Base-by-base conservation (phyloP, 2,797 vertebrate genomes). In the Argyrosomus regius region DNA sequence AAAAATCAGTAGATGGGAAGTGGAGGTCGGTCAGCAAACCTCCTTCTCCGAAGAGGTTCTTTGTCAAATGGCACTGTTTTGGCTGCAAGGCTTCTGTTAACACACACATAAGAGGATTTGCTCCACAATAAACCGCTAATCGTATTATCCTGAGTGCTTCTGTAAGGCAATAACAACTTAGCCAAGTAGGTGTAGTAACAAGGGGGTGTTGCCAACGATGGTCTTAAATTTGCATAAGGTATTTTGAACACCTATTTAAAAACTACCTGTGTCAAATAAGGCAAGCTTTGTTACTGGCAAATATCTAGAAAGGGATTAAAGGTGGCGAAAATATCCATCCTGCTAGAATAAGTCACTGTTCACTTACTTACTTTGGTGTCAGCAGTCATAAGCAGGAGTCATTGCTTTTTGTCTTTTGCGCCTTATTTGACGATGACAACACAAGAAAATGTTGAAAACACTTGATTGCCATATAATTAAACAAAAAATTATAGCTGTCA, bases 41-140 rank as follows among this genome's bases (percentile, higher is more conserved):
- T 92, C 84, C 81, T 81, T 89, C 87, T 84, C 77, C 58, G 4
- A 64, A 76, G 76, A 91, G 83, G 86, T 81, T 72, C 88, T 80
- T 87, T 86, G 81, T 90, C 80, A 87, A 95, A 91, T 96, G 93
- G 86, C 78, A 81, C 87, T 86, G 73, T 88, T 93, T 88, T 90
- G 75, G 77, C 88, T 76, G 81, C 60, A 71, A 81, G 82, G 87
- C 88, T 93, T 92, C 88, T 95, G 91, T 94, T 94, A 95, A 90
- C 91, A 88, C 83, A 83, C 78, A 80, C 81, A 80, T 94, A 96
- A 92, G 94, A 94, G 92, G 95, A 95, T 96, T 96, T 95, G 83
- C 90, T 87, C 94, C 85, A 90, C 79, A 86, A 88, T 97, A 97
- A 97, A 94, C 95, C 94, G 92, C 92, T 98, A 98, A 98, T 97